Conservation (phyloP, 2,797 vertebrate species). For the Neostethus bicornis region DNA sequence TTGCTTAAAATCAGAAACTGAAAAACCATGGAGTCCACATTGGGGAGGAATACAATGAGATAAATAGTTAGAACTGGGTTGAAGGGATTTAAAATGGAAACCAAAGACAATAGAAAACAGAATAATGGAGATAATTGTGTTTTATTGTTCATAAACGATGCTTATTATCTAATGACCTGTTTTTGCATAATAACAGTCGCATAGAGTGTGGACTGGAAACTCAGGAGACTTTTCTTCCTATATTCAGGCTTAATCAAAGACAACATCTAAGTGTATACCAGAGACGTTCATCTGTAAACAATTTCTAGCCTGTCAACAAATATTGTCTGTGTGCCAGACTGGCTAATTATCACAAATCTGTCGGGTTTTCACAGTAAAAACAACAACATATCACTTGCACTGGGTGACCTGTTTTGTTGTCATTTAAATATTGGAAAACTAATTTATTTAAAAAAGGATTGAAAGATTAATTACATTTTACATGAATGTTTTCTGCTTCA, state of each 20-base stretch:
- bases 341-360: too few species aligned
- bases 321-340: too few species aligned
- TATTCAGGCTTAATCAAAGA: conserved; percentile 36
- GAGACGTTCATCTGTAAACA: neutral
- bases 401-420: too few species aligned
- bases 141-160: conserved; percentile 68
- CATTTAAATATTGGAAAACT: too few species aligned
- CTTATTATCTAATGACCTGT: conserved; percentile 73
- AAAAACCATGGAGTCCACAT: conserved; percentile 45
- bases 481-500: too few species aligned
- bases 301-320: too few species aligned
- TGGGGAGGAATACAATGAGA: conserved; percentile 30
- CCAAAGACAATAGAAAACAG: neutral
- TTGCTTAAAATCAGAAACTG: conserved; percentile 41
- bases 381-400: too few species aligned
- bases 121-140: conserved; percentile 9
- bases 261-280: conserved; percentile 14
- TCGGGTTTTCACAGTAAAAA: too few species aligned
- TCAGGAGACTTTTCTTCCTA: conserved; percentile 43
- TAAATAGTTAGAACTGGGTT: conserved; percentile 29
- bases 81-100: neutral
- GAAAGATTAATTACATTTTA: too few species aligned
- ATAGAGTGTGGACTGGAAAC: conserved; percentile 47
- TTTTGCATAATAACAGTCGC: conserved; percentile 70
- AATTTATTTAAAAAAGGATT: too few species aligned